phyloP scores from a whole-genome alignment of 2,888 invertebrate genomes.

The Eristalinus sepulchralis region DNA sequence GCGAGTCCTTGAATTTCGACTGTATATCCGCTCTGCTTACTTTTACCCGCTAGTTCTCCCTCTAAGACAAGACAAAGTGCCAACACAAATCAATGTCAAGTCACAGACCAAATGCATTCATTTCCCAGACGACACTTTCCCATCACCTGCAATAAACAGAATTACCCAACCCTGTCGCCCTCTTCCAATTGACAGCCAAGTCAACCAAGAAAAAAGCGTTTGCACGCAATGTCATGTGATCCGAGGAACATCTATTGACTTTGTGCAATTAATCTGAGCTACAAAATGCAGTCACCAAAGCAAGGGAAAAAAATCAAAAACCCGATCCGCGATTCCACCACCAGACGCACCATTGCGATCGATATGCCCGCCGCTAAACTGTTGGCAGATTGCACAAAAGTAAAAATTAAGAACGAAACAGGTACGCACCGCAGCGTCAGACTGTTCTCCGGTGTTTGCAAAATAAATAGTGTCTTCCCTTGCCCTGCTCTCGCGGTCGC shows the following conservation, averaged over 20 bases:
- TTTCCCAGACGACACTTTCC: conserved; percentile 5
- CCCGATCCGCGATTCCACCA: conserved; percentile 40
- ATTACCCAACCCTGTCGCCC: conserved; percentile 41
- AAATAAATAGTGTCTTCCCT: conserved; percentile 17
- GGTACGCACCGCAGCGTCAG: conserved; percentile 35
- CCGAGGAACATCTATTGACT: neutral
- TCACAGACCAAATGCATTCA: neutral
- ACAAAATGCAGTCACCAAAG: conserved; percentile 31
- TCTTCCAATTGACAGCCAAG: conserved; percentile 39
- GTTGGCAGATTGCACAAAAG: conserved; percentile 35
- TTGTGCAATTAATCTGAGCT: conserved; percentile 31
- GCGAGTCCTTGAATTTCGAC: too few relatives aligned
- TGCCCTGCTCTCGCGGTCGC: neutral
- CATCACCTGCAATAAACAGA: conserved; percentile 6
- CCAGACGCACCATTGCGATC: conserved; percentile 6
- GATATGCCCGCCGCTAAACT: conserved; percentile 22
- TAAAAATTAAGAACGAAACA: conserved; percentile 42
- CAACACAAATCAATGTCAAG: conserved; percentile 32
- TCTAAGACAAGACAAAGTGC: neutral
- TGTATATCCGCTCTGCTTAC: too few relatives aligned
- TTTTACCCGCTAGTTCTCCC: neutral
- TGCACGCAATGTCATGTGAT: conserved; percentile 48
- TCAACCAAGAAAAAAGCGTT: conserved; percentile 37
- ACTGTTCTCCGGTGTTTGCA: conserved; percentile 34
- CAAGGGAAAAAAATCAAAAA: conserved; percentile 27